Evolutionary conservation across 2,888 invertebrate species (phyloP).

Genomic region (Dasysyrphus tricinctus): DNA sequence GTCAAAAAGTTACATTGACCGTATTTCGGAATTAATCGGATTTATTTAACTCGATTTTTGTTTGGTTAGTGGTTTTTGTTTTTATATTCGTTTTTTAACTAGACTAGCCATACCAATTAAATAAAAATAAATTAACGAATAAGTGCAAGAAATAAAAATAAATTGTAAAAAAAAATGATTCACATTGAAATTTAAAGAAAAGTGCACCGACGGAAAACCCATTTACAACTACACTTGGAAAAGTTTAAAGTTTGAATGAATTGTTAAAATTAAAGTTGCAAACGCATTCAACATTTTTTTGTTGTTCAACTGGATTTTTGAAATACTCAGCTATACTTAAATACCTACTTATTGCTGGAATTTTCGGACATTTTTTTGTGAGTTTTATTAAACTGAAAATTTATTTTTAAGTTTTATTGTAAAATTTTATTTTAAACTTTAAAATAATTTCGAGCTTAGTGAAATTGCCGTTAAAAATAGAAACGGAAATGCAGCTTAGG

Average conservation of each 20-base stretch:
- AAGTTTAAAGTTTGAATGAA: not conserved
- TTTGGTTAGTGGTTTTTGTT: not conserved
- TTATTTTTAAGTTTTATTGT: no score
- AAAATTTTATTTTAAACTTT: no score
- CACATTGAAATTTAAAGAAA: no score
- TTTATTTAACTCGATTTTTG: not conserved
- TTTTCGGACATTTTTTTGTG: not conserved
- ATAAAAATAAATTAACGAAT: not conserved
- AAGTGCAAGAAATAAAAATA: no score
- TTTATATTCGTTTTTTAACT: not conserved
- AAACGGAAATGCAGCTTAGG: no score
- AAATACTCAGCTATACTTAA: no score
- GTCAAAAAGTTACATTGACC: slow-evolving; percentile 2
- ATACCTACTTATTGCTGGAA: not conserved
- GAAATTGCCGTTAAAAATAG: no score
- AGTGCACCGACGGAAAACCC: no score
- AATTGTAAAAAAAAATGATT: no score
- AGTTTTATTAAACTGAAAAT: not conserved
- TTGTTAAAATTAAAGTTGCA: not conserved
- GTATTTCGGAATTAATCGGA: not conserved
- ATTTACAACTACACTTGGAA: not conserved
- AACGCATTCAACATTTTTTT: not conserved
- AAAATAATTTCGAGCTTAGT: no score
- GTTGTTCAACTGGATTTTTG: not conserved
- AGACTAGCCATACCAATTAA: not conserved